Conservation (phyloP, 2,113 vertebrate genomes). For the Megaceryle maxima region DNA sequence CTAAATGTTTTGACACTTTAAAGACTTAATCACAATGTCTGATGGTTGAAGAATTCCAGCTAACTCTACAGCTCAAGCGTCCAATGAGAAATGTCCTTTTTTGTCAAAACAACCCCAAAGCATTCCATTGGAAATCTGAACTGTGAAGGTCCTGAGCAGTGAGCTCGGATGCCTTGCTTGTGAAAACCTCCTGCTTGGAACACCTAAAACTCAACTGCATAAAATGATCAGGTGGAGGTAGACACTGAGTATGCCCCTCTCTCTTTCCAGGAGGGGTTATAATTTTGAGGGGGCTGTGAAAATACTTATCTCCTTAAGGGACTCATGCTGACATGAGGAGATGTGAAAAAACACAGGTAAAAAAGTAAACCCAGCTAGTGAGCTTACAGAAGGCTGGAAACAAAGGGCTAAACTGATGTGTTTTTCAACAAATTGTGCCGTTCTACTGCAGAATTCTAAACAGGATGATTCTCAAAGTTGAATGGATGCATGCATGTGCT, state of each 20-base stretch:
- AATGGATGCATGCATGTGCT: background rate
- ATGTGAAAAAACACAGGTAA: background rate
- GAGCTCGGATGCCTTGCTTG: background rate
- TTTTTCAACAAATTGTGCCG: background rate
- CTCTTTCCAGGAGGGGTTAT: background rate
- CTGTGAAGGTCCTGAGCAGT: background rate
- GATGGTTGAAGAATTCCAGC: background rate
- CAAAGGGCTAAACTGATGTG: background rate
- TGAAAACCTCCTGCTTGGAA: background rate
- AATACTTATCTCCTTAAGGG: background rate
- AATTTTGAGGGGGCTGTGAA: background rate
- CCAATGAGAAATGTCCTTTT: background rate
- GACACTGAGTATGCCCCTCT: background rate
- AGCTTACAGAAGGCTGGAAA: background rate
- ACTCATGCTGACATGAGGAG: background rate
- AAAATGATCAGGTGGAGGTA: background rate
- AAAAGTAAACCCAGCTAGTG: background rate
- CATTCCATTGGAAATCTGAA: background rate
- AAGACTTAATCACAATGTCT: background rate
- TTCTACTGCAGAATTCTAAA: background rate
- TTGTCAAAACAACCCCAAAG: background rate
- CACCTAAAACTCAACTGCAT: background rate
- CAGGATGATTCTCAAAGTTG: background rate
- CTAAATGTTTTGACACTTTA: background rate
- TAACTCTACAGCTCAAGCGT: background rate